Evolutionary conservation across 2,797 vertebrate species (phyloP).

Genomic region (Choloepus didactylus): DNA sequence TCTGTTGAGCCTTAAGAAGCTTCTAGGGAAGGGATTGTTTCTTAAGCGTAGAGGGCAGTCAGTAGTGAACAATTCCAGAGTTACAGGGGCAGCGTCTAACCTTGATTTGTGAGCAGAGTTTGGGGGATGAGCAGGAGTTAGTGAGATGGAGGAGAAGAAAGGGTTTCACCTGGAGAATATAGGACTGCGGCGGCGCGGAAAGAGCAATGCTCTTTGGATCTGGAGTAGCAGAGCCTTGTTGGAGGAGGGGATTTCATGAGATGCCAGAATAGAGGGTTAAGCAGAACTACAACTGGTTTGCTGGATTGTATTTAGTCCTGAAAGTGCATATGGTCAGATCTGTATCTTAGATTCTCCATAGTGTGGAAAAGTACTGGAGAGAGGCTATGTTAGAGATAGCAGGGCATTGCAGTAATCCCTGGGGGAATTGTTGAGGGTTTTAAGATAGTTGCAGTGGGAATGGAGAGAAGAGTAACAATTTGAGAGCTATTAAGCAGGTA

Average conservation of each 20-base stretch:
- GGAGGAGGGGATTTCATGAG: background rate
- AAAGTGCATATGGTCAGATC: background rate
- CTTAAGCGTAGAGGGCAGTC: background rate
- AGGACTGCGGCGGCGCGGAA: background rate
- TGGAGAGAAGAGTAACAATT: background rate
- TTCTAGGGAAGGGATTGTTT: background rate
- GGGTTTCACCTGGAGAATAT: background rate
- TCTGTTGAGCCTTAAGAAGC: background rate
- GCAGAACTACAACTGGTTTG: background rate
- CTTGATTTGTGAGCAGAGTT: background rate
- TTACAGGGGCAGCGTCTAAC: background rate
- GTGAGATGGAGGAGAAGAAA: background rate
- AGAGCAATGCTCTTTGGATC: background rate
- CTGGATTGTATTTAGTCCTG: background rate
- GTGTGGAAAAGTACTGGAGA: background rate
- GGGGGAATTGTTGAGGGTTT: constrained; percentile 4
- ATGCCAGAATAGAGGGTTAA: background rate
- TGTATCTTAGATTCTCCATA: background rate
- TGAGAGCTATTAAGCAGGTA: background rate
- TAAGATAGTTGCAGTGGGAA: background rate
- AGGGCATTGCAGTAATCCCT: background rate
- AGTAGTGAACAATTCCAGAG: background rate
- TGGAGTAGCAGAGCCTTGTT: background rate
- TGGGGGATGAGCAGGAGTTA: background rate
- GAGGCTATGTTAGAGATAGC: background rate